Evolutionary conservation across 2,797 vertebrate genomes (phyloP), one percentile per base, ranked within the genome.

Genomic region (Sebastes itinus): DNA sequence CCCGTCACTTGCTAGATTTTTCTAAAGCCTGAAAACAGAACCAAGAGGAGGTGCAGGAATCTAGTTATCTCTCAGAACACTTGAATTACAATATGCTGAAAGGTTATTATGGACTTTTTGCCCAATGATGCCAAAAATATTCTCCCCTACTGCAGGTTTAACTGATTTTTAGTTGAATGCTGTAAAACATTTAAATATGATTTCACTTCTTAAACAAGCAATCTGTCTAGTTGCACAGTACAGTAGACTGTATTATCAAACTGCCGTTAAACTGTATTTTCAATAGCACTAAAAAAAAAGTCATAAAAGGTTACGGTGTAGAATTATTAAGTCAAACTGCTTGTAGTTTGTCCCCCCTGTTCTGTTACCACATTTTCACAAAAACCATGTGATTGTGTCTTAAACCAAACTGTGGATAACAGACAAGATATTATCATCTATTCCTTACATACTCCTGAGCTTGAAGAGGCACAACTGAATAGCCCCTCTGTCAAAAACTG

Each of bases 351-450:
- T 1, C 30, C 12, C 13, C 25, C 55, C 25, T n/a, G 52, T 9
- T n/a, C 7, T 49, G 18, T 49, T 49, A 49, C 46, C 46, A 18
- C 70, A 13, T 72, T 59, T 61, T 49, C 2, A 27, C 22, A 56
- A 60, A 68, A 30, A 16, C 20, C 33, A 38, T 27, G 23, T n/a
- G 23, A 8, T 20, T 42, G 56, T 27, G n/a, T 18, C 27, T 55
- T 22, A 52, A 72, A 67, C 25, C 20, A 54, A 64, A 77, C 59
- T 32, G 18, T 33, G 27, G 22, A 18, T 8, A 25, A 62, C 7
- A 79, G 38, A 58, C 18, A 68, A 86, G 71, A 90, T n/a, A 62
- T 82, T 33, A 68, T 83, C 82, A 28, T 64, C 61, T 87, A 65
- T 86, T 76, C 16, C 42, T 72, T 49, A 67, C 5, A 63, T 86